Evolutionary conservation across 2,113 vertebrate species (phyloP), one percentile per base, ranked within the genome.

Genomic region (Ctenomys sociabilis): DNA sequence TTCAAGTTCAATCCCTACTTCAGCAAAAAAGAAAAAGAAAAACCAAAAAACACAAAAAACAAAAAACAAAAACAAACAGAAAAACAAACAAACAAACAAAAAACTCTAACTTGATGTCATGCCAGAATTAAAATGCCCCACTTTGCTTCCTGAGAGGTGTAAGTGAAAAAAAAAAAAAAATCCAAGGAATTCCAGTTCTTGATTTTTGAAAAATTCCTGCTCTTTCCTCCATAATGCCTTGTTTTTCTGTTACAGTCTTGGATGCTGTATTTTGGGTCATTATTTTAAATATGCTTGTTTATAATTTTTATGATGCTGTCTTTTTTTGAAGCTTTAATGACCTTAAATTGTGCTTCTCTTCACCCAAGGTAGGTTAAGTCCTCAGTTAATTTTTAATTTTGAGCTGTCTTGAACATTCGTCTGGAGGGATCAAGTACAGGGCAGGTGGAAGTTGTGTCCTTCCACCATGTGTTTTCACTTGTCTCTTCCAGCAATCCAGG

Each of bases 111-210:
- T 49, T 49, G 49, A 9, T 73, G 10, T 40, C 68, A 37, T 37
- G 16, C 68, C n/a, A 37, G 19, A 37, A 10, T 72, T 72, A 73
- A 73, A 73, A 19, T 40, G 70, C 3, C 70, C 70, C 37, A 73
- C 37, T 40, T 40, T n/a, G 21, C 70, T 73, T 73, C 37, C 37
- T 73, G 37, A 22, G 35, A 73, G 70, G 37, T 40, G 21, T n/a
- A 73, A 73, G 12, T 73, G 37, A 73, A 72, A n/a, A n/a, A n/a
- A n/a, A n/a, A n/a, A n/a, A n/a, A n/a, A n/a, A n/a, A n/a, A n/a
- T n/a, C n/a, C n/a, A n/a, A n/a, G n/a, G 43, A 83, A 70, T 96
- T 96, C 14, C n/a, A 82, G 43, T 87, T 96, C 37, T 57, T 87
- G 63, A 75, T 68, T 94, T 94, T 84, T 0, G 32, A 78, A 83